These are phyloP conservation scores for Trematomus bernacchii DNA, from an alignment of 2,797 vertebrate genomes.

Conservation along the genomic window DNA sequence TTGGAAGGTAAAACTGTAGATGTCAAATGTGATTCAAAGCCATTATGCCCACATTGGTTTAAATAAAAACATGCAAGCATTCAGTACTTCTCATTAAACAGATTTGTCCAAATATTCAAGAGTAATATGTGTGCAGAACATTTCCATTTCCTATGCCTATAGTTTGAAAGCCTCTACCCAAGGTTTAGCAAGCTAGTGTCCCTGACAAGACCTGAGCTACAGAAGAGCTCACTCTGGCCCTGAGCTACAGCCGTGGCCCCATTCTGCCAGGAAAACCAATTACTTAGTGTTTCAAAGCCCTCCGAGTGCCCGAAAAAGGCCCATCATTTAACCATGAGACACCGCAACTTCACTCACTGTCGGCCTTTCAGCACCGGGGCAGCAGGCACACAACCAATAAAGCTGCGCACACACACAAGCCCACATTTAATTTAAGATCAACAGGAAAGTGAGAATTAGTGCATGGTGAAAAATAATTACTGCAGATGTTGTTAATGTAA, in stretches of 20 bases:
- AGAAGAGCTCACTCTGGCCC: constrained; percentile 56
- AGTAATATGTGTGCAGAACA: constrained; percentile 8
- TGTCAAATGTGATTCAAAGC: background rate
- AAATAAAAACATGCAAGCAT: background rate
- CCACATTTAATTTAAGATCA: background rate
- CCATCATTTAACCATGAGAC: constrained; percentile 82
- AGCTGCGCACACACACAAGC: background rate
- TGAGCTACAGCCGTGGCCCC: constrained; percentile 72
- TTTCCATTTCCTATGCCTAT: constrained; percentile 8
- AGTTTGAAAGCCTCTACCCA: background rate
- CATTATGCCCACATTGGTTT: background rate
- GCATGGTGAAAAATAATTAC: background rate
- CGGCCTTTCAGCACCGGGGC: constrained; percentile 45
- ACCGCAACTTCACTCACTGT: constrained; percentile 65
- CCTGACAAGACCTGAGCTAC: constrained; percentile 55
- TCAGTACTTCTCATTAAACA: background rate
- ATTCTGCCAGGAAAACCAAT: constrained; percentile 85
- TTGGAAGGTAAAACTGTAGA: background rate
- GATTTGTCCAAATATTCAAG: background rate
- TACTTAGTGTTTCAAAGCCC: constrained; percentile 77
- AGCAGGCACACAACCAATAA: background rate
- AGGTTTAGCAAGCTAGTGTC: constrained; percentile 36
- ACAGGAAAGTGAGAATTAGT: background rate
- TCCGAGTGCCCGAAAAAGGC: constrained; percentile 62
- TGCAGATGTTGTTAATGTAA: background rate